Conservation (phyloP, 2,113 vertebrate species). For the Spea bombifrons region DNA sequence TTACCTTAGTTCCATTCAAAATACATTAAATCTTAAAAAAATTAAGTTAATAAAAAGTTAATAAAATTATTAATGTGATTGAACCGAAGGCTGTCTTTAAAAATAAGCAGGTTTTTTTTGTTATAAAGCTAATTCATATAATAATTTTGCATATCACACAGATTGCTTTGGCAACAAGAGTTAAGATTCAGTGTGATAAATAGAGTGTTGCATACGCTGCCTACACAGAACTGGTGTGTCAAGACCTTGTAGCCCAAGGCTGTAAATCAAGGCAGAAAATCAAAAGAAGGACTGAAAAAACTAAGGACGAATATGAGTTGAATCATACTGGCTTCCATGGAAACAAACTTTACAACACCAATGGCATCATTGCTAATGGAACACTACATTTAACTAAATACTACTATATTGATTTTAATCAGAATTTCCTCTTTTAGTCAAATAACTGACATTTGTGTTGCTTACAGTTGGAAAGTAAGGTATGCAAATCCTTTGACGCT, state of each 20-base stretch:
- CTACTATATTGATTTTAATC: no score
- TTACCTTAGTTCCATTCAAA: no score
- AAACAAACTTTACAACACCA: background rate
- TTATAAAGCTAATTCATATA: no score
- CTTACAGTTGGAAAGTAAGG: conserved; percentile 17
- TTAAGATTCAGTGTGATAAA: background rate
- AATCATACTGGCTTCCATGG: background rate
- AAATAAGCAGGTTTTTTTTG: no score
- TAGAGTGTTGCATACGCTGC: background rate
- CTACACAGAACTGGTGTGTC: background rate
- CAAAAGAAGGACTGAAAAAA: background rate
- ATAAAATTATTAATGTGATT: no score
- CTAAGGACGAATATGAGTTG: background rate
- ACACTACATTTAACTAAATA: background rate
- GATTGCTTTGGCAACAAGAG: background rate
- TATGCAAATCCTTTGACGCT: conserved; percentile 10
- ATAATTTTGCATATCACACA: background rate
- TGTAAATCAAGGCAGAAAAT: background rate
- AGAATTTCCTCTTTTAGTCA: no score
- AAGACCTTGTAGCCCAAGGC: background rate
- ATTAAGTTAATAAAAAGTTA: no score
- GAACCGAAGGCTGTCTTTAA: no score
- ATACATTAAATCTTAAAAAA: no score
- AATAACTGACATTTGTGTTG: conserved; percentile 1
- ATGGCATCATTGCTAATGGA: background rate